These are phyloP conservation scores for Eulemur rufifrons DNA, from an alignment of 2,113 vertebrate species.

Conservation along the genomic window DNA sequence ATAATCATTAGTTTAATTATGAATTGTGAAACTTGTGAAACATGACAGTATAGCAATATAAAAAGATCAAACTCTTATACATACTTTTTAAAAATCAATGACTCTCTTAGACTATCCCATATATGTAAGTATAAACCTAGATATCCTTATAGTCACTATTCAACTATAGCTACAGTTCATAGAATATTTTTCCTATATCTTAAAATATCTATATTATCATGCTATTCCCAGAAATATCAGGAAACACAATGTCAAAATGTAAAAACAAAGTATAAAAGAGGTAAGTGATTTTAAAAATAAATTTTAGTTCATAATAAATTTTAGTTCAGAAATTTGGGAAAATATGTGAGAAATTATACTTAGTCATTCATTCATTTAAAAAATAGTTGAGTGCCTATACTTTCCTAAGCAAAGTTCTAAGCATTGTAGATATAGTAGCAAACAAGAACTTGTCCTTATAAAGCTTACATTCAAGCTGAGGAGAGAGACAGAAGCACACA, in stretches of 20 bases:
- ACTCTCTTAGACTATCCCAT: not conserved
- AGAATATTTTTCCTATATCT: not conserved
- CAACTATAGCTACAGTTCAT: not conserved
- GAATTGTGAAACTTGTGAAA: slow-evolving; percentile 1
- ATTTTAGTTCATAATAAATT: slow-evolving; percentile 13
- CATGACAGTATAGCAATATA: not conserved
- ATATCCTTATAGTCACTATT: not conserved
- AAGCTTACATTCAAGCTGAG: not conserved
- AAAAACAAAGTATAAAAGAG: slow-evolving; percentile 8
- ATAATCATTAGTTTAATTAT: not conserved
- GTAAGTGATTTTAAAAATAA: not conserved
- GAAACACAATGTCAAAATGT: not conserved
- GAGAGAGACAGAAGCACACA: not conserved
- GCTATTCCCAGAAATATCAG: not conserved
- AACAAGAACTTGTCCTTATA: not conserved
- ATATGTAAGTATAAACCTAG: not conserved
- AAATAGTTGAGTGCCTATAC: not conserved
- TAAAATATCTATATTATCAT: not conserved
- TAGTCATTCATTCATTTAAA: slow-evolving; percentile 9
- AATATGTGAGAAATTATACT: not conserved
- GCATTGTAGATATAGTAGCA: not conserved
- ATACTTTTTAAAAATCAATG: not conserved
- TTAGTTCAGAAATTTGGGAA: not conserved
- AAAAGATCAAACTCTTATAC: slow-evolving; percentile 27
- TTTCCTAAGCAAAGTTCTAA: slow-evolving; percentile 34